These are phyloP conservation scores for Macaria notata DNA, from an alignment of 2,888 invertebrate species.

Conservation along the genomic window DNA sequence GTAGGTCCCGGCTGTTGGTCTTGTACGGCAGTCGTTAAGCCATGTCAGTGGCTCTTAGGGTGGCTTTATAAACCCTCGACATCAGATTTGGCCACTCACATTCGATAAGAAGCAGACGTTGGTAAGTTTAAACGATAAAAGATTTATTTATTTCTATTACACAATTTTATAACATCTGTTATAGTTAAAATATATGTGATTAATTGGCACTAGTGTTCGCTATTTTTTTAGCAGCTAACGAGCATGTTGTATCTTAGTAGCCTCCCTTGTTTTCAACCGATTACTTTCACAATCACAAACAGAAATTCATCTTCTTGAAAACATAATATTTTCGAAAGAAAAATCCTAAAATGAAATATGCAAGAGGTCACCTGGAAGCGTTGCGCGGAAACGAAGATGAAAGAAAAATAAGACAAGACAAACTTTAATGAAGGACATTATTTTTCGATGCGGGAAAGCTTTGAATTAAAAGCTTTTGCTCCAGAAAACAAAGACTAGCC, in stretches of 20 bases:
- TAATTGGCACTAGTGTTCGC: too few relatives aligned
- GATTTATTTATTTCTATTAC: too few relatives aligned
- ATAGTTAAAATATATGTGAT: too few relatives aligned
- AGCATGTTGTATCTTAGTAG: too few relatives aligned
- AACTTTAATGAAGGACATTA: conserved; percentile 23
- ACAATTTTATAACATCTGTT: too few relatives aligned
- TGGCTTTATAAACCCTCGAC: too few relatives aligned
- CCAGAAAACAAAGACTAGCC: conserved; percentile 19
- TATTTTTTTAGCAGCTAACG: not conserved
- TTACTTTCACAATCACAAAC: not conserved
- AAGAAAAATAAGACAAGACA: conserved; percentile 19
- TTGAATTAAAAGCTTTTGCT: conserved; percentile 29
- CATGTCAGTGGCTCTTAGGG: too few relatives aligned
- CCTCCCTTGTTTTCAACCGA: not conserved
- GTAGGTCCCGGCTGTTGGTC: too few relatives aligned
- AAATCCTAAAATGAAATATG: conserved; percentile 16
- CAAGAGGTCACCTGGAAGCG: conserved; percentile 15
- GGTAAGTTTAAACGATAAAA: too few relatives aligned
- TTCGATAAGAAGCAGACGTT: too few relatives aligned
- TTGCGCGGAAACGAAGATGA: conserved; percentile 17
- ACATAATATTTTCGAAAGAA: conserved; percentile 2
- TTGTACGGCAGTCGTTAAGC: too few relatives aligned
- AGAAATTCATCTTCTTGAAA: conserved; percentile 1
- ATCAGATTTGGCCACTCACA: too few relatives aligned
- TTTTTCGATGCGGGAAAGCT: conserved; percentile 18